Evolutionary conservation across 2,113 vertebrate genomes (phyloP), one percentile per base, ranked within the genome.

Genomic region (Mionectes macconnelli): DNA sequence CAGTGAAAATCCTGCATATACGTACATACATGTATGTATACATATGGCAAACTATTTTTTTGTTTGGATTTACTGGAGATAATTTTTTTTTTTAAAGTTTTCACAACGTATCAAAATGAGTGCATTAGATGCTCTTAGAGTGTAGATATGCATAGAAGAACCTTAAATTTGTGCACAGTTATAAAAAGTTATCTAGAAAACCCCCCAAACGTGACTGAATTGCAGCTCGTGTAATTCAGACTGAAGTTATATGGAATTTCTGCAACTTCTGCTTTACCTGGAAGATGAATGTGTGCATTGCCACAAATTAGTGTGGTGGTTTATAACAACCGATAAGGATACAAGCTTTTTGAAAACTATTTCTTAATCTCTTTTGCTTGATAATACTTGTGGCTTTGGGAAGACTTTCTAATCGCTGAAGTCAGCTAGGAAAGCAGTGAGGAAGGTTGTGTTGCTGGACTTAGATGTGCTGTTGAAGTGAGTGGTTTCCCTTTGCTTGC

Each of bases 301-400:
- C 47, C 67, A 80, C 78, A 63, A 92, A 77, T 78, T 33, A 78
- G 8, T 35, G 72, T 44, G 19, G 5, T 81, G 28, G 40, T 93
- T 94, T 76, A 33, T 56, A 53, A 28, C 47, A 31, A 14, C 4
- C 74, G 72, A 88, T 80, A 83, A 56, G 52, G 57, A 52, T 73
- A 64, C 78, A 67, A 66, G 87, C 20, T 87, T 78, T 92, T 57
- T 89, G 35, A 95, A 97, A 62, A 15, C 76, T 53, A n/a, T 62
- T 90, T 66, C n/a, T 87, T 69, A 68, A 14, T 80, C 27, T 55
- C 91, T 95, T 97, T 91, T 56, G 42, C 64, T 91, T 95, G 88
- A 75, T 75, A 62, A 31, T 89, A 44, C 12, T 81, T 70, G 66
- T 47, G 91, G 78, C 56, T 95, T 89, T 87, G 63, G 64, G 63